Percentiles rank a stretch among this genome's conserved stretches.
phyloP scores from a whole-genome alignment of 64 coral and sea anemone species.

The Trachythela sp. region DNA sequence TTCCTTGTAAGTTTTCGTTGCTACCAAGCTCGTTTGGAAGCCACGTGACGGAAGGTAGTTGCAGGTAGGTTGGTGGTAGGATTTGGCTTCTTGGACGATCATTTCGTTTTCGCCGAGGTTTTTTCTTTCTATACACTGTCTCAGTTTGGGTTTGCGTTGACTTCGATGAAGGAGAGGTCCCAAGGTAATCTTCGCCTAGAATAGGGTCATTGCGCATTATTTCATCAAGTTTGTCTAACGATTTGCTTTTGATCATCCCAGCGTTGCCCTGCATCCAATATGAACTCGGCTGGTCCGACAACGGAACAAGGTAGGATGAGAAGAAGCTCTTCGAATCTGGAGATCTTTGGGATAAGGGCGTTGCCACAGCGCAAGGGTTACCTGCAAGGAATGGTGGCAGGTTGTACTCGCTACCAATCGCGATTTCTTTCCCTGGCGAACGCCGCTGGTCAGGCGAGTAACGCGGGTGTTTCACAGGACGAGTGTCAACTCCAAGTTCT shows the following conservation, averaged over 20 bases:
- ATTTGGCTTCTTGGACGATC: conserved; percentile 21
- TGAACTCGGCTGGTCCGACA: neutral
- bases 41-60: neutral
- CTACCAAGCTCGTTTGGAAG: neutral
- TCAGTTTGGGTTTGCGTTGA: conserved; percentile 2
- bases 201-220: conserved; percentile 7
- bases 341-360: neutral
- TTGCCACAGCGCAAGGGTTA: neutral
- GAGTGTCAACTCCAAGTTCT: neutral
- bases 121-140: neutral
- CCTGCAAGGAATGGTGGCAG: neutral
- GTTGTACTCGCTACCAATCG: neutral
- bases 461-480: neutral
- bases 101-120: neutral
- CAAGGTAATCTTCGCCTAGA: neutral
- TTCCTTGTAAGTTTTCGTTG: neutral
- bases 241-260: conserved; percentile 16
- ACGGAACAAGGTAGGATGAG: neutral
- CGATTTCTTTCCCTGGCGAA: neutral
- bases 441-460: neutral
- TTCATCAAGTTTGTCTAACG: conserved; percentile 8
- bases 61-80: neutral
- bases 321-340: neutral
- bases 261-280: neutral
- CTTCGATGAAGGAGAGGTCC: neutral